A percentile compares a stretch with the other conserved stretches of the same genome.
Evolutionary conservation across 2,797 vertebrate genomes (phyloP).

Genomic region (Carcharodon carcharias): DNA sequence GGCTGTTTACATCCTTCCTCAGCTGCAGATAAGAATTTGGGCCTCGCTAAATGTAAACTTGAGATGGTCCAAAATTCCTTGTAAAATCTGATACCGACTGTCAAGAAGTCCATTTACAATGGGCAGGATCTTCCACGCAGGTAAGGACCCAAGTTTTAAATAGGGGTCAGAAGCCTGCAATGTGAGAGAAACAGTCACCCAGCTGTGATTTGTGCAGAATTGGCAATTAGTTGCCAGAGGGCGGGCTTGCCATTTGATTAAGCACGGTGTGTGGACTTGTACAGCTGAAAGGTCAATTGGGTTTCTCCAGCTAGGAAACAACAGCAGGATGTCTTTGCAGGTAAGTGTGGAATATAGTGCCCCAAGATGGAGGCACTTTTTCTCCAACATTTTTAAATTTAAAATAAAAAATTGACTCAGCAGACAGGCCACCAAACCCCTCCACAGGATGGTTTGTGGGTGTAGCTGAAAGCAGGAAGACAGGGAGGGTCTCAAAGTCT

Average conservation of each 20-base stretch:
- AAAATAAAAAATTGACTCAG: too few species aligned
- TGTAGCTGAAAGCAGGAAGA: too few species aligned
- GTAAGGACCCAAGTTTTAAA: neutral
- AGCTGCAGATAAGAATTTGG: neutral
- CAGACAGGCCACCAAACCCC: too few species aligned
- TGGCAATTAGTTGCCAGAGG: neutral
- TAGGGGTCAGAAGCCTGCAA: too few species aligned
- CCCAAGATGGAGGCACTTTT: too few species aligned
- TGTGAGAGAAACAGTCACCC: too few species aligned
- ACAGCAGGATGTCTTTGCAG: too few species aligned
- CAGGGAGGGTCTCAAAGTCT: too few species aligned
- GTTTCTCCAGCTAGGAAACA: too few species aligned
- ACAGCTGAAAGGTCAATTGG: neutral
- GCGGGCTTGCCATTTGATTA: neutral
- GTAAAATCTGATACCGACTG: neutral
- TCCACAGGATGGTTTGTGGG: too few species aligned
- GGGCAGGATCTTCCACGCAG: neutral
- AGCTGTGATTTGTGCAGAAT: neutral
- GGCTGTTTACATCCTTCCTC: neutral
- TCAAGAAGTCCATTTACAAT: neutral
- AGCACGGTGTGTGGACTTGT: neutral
- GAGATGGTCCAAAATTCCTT: neutral
- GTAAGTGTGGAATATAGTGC: too few species aligned
- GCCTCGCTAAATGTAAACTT: neutral
- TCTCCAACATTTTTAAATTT: too few species aligned